A percentile compares a stretch with the other conserved stretches of the same genome.
phyloP scores from a whole-genome alignment of 2,888 invertebrate species.

The Entomobrya proxima region DNA sequence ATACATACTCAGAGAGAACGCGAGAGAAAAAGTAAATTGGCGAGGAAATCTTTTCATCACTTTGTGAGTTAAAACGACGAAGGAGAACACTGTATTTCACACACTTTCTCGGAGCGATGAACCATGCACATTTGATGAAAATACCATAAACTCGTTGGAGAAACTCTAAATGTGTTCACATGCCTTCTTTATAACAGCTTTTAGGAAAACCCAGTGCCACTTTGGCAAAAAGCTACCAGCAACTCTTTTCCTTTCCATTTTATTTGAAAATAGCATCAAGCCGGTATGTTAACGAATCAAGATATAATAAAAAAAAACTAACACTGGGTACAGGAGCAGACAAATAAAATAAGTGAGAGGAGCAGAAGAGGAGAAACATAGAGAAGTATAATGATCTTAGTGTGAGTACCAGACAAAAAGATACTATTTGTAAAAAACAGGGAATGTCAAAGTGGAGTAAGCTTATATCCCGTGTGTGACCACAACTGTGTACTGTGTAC shows the following conservation, averaged over 20 bases:
- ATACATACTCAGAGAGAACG: neutral
- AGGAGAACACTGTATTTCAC: constrained; percentile 5
- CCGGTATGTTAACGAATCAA: constrained; percentile 32
- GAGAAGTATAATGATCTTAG: constrained; percentile 34
- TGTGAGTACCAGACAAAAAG: neutral
- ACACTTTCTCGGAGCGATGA: neutral
- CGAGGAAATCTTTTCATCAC: constrained; percentile 57
- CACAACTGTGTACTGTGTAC: neutral
- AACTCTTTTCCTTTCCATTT: constrained; percentile 8
- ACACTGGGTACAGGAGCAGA: neutral
- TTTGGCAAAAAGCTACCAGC: neutral
- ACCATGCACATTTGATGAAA: constrained; percentile 47
- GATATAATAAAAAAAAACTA: constrained; percentile 5
- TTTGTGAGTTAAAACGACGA: constrained; percentile 29
- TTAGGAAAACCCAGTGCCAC: neutral
- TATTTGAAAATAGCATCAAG: neutral
- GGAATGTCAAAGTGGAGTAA: constrained; percentile 39
- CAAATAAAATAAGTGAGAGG: constrained; percentile 13
- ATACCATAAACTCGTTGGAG: neutral
- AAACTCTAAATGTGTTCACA: constrained; percentile 26
- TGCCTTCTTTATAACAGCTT: neutral
- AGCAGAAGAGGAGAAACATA: neutral
- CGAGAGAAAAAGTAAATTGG: constrained; percentile 42
- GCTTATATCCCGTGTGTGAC: neutral
- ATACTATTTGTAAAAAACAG: constrained; percentile 9